These are phyloP conservation scores for Saccopteryx bilineata DNA, from an alignment of 2,113 vertebrate genomes.

Conservation along the genomic window DNA sequence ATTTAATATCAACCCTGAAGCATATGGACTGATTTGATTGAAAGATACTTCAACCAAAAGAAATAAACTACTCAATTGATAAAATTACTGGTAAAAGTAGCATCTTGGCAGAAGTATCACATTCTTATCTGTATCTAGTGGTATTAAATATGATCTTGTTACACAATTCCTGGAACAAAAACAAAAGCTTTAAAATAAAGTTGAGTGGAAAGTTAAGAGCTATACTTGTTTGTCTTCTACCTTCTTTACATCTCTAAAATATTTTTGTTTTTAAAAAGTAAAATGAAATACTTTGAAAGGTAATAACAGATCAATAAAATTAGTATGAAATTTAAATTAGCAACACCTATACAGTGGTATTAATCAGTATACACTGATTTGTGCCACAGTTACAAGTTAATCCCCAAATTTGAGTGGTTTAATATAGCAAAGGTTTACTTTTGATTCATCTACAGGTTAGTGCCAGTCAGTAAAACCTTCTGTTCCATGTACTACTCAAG, in stretches of 20 bases:
- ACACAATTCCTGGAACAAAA: background rate
- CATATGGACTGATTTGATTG: background rate
- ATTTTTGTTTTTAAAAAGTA: constrained; percentile 8
- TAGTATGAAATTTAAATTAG: background rate
- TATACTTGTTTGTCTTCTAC: background rate
- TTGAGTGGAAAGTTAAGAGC: background rate
- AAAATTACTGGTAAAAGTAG: background rate
- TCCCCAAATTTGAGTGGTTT: background rate
- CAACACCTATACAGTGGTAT: background rate
- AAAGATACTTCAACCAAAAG: constrained; percentile 18
- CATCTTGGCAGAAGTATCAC: background rate
- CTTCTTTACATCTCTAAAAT: background rate
- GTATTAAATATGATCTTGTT: background rate
- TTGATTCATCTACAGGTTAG: background rate
- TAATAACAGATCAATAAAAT: background rate
- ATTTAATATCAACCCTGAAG: constrained; percentile 26
- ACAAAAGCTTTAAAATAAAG: background rate
- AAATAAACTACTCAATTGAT: constrained; percentile 21
- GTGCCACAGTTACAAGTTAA: background rate
- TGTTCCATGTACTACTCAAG: background rate
- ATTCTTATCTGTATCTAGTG: background rate
- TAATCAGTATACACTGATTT: background rate
- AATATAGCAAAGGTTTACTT: background rate
- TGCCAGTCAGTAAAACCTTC: background rate
- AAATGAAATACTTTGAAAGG: constrained; percentile 47